A percentile compares a stretch with the other conserved stretches of the same genome.
Conservation (phyloP, 1,140 invertebrate species). For the Coenobita brevimanus region DNA sequence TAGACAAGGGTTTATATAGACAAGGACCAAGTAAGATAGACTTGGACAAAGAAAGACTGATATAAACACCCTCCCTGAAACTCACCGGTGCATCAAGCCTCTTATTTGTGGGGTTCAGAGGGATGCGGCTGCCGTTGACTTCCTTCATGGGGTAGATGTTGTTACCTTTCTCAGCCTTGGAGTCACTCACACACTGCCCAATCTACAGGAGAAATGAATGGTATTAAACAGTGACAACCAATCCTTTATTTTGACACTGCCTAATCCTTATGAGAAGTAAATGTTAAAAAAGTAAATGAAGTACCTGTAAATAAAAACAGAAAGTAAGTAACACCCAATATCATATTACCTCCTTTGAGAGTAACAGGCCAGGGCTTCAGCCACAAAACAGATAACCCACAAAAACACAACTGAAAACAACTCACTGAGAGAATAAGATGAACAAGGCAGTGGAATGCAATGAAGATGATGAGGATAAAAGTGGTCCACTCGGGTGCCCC, state of each 20-base stretch:
- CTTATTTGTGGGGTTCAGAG: constrained; percentile 57
- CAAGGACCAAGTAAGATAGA: neutral
- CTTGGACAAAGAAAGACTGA: too few species aligned
- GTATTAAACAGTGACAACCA: too few species aligned
- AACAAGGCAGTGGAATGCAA: constrained; percentile 89
- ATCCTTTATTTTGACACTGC: too few species aligned
- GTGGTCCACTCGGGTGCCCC: constrained; percentile 91
- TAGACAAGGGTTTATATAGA: neutral
- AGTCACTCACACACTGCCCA: constrained; percentile 70
- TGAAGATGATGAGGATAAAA: constrained; percentile 90
- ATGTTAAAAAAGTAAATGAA: too few species aligned
- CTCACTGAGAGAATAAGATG: constrained; percentile 93
- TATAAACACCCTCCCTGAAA: neutral
- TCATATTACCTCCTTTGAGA: too few species aligned
- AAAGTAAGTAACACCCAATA: too few species aligned
- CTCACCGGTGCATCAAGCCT: constrained; percentile 67
- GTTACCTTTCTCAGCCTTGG: constrained; percentile 68
- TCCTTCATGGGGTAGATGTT: constrained; percentile 59
- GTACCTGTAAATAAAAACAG: too few species aligned
- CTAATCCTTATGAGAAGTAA: too few species aligned
- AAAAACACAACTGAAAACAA: constrained; percentile 66
- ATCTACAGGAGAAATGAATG: too few species aligned
- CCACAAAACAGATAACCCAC: too few species aligned
- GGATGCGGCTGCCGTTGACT: constrained; percentile 68
- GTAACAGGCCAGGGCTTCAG: too few species aligned